Conservation (phyloP, 2,113 vertebrate species). For the Spizaetus ornatus region DNA sequence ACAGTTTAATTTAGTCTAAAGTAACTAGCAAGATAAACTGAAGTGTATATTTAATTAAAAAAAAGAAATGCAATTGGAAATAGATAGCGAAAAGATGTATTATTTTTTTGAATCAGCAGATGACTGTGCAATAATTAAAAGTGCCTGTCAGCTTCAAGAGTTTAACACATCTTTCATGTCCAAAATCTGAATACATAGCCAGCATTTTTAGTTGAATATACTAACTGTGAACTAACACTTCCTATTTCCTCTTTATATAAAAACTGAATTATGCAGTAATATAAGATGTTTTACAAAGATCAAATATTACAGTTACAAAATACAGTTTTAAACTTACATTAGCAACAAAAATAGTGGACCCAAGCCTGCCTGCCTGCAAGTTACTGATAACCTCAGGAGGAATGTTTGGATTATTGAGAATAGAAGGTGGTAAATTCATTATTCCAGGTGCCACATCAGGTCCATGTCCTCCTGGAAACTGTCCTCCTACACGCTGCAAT, state of each 20-base stretch:
- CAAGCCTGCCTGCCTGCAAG: slow-evolving; percentile 91
- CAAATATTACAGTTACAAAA: not conserved
- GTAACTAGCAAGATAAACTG: not conserved
- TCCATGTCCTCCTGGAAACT: slow-evolving; percentile 81
- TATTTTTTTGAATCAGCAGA: not conserved
- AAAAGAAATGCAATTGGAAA: not conserved
- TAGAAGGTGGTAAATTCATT: slow-evolving; percentile 91
- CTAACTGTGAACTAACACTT: not conserved
- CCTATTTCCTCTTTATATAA: not conserved
- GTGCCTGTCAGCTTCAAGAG: not conserved
- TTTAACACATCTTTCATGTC: not conserved
- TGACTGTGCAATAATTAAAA: not conserved
- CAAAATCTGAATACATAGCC: not conserved
- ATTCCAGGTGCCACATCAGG: slow-evolving; percentile 84
- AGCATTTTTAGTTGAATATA: not conserved
- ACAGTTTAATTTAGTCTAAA: not conserved
- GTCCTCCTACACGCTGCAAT: slow-evolving; percentile 84
- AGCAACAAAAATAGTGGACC: slow-evolving; percentile 94
- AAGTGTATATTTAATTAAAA: not conserved
- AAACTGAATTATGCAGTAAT: not conserved
- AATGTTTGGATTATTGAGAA: slow-evolving; percentile 97
- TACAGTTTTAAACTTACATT: slow-evolving; percentile 82
- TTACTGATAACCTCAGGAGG: slow-evolving; percentile 92
- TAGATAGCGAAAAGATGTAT: not conserved
- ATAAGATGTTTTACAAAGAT: not conserved